Conservation (phyloP, 2,888 invertebrate genomes). For the Eupithecia inturbata region DNA sequence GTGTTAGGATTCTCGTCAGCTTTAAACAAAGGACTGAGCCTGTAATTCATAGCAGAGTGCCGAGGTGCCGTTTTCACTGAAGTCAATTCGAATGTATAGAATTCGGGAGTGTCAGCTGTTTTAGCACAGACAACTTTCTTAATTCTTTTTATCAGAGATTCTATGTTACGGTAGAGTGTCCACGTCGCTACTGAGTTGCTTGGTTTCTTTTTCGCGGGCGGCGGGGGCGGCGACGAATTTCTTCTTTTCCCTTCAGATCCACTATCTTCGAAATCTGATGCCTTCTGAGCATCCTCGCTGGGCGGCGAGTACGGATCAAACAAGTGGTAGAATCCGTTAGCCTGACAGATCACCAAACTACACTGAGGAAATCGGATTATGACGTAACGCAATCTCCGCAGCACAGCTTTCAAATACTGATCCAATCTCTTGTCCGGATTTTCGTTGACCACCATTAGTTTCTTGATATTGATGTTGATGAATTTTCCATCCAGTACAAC, state of each 20-base stretch:
- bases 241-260: constrained; percentile 17
- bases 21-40: constrained; percentile 73
- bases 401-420: constrained; percentile 72
- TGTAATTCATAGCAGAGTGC: constrained; percentile 71
- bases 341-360: constrained; percentile 83
- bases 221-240: neutral
- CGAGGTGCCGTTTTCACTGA: constrained; percentile 82
- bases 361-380: constrained; percentile 83
- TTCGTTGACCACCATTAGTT: constrained; percentile 81
- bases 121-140: constrained; percentile 52
- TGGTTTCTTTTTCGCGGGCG: neutral
- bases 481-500: constrained; percentile 86
- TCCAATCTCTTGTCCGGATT: constrained; percentile 73
- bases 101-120: constrained; percentile 66
- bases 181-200: constrained; percentile 67
- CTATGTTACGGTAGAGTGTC: constrained; percentile 74
- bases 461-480: constrained; percentile 84
- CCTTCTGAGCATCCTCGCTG: constrained; percentile 48
- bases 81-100: constrained; percentile 84
- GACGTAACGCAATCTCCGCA: constrained; percentile 79
- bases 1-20: constrained; percentile 72
- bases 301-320: constrained; percentile 85
- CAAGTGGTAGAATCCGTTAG: constrained; percentile 83
- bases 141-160: constrained; percentile 64
- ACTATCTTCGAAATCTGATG: constrained; percentile 23